Percentiles rank a stretch among this genome's conserved stretches.
phyloP scores from a whole-genome alignment of 2,797 vertebrate species.

The Ciconia nigra region DNA sequence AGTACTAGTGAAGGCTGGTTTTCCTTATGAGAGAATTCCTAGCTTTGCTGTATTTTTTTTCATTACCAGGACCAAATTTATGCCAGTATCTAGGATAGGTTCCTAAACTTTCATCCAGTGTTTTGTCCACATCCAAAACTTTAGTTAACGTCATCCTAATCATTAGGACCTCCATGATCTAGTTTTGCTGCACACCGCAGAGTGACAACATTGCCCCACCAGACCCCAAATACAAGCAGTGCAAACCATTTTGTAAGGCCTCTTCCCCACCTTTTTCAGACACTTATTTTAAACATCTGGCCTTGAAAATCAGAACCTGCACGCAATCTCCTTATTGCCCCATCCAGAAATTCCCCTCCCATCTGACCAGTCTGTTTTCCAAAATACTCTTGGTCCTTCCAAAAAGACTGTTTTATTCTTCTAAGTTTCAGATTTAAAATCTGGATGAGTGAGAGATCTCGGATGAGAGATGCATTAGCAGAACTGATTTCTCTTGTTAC shows the following conservation, averaged over 20 bases:
- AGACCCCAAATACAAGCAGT: neutral
- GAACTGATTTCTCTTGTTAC: slow-evolving; percentile 78
- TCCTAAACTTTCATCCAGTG: neutral
- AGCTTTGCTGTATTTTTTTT: neutral
- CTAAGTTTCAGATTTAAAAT: slow-evolving; percentile 69
- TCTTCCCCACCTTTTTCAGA: neutral
- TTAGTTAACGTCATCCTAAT: neutral
- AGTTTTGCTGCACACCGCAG: neutral
- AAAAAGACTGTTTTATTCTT: slow-evolving; percentile 46
- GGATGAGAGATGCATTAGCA: slow-evolving; percentile 72
- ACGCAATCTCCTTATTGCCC: neutral
- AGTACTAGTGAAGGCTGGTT: neutral
- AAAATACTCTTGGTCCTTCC: slow-evolving; percentile 45
- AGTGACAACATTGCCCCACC: neutral
- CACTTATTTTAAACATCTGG: neutral
- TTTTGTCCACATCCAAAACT: neutral
- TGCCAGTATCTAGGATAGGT: neutral
- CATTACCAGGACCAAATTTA: neutral
- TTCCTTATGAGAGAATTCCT: neutral
- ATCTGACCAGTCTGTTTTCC: slow-evolving; percentile 48
- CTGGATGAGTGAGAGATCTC: slow-evolving; percentile 67
- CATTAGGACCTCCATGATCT: neutral
- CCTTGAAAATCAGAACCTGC: neutral
- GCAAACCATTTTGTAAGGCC: neutral
- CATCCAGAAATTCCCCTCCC: neutral